Conservation (phyloP, 2,888 invertebrate genomes). For the Eutolmus rufibarbis region DNA sequence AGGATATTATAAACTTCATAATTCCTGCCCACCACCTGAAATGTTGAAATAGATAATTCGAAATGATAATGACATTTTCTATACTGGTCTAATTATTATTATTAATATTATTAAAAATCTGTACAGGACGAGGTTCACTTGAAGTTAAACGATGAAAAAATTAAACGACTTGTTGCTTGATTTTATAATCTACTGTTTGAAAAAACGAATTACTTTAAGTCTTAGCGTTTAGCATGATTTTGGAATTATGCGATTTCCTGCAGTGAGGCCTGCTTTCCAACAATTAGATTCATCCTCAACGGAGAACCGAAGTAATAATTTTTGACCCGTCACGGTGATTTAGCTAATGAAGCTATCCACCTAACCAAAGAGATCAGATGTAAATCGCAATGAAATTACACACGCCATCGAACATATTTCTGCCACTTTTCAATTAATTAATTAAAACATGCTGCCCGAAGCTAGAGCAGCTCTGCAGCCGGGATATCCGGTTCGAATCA, state of each 20-base stretch:
- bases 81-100: no score
- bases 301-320: neutral
- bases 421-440: constrained; percentile 13
- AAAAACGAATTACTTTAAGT: neutral
- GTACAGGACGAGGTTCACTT: no score
- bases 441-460: neutral
- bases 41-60: no score
- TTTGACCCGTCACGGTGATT: neutral
- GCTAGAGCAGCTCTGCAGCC: neutral
- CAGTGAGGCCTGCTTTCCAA: neutral
- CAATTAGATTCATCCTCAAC: neutral
- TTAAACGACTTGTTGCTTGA: neutral
- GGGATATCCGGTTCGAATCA: constrained; percentile 5
- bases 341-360: neutral
- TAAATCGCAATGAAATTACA: neutral
- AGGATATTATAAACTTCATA: no score
- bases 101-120: no score
- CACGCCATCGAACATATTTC: neutral
- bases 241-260: neutral
- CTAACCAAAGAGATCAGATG: neutral
- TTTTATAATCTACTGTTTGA: neutral
- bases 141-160: neutral
- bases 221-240: neutral
- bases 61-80: no score
- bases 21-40: no score